Conservation (phyloP, 2,888 invertebrate genomes). For the Metallyticus violacea region DNA sequence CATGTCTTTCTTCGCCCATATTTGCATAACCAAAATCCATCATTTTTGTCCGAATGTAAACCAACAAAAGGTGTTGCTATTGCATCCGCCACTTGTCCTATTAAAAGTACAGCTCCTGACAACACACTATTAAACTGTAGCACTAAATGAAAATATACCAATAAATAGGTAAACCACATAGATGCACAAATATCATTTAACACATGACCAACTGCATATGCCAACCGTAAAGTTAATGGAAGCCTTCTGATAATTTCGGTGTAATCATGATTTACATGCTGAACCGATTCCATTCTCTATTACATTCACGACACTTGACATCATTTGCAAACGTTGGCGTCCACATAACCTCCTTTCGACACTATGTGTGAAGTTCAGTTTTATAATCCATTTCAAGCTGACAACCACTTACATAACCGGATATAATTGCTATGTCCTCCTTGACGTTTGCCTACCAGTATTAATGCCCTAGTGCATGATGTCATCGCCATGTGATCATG, state of each 20-base stretch:
- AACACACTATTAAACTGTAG: slow-evolving; percentile 46
- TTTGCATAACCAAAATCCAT: slow-evolving; percentile 61
- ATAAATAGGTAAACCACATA: slow-evolving; percentile 90
- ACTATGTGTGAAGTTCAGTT: neutral
- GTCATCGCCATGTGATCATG: neutral
- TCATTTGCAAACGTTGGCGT: neutral
- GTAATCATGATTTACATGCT: slow-evolving; percentile 44
- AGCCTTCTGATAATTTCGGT: slow-evolving; percentile 51
- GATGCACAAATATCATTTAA: slow-evolving; percentile 90
- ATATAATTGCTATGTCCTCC: neutral
- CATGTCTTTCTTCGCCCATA: slow-evolving; percentile 84
- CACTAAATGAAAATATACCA: slow-evolving; percentile 73
- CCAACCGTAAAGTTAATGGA: slow-evolving; percentile 48
- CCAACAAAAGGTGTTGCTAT: slow-evolving; percentile 78
- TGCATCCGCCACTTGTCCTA: slow-evolving; percentile 55
- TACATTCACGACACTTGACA: neutral
- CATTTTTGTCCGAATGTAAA: slow-evolving; percentile 72
- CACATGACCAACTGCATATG: slow-evolving; percentile 80
- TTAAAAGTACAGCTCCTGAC: slow-evolving; percentile 41
- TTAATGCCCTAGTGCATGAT: neutral
- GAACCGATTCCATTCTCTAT: neutral
- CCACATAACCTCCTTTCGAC: neutral
- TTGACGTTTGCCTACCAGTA: neutral
- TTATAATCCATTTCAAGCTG: neutral
- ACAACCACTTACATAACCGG: neutral